These are phyloP conservation scores for Lethrus apterus DNA, from an alignment of 1,140 invertebrate genomes.

Conservation along the genomic window DNA sequence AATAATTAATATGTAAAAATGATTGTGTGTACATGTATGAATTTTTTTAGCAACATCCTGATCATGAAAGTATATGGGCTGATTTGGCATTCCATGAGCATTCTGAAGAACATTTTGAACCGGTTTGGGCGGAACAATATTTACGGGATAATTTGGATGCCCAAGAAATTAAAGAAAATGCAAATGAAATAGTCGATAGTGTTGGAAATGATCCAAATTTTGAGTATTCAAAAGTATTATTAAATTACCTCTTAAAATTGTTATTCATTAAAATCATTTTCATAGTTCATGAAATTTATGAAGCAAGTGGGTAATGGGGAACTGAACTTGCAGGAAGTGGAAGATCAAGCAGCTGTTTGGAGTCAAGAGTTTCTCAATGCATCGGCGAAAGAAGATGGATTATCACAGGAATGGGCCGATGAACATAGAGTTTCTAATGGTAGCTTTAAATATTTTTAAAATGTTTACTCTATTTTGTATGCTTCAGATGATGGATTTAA, in stretches of 20 bases:
- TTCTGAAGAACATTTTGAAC: not conserved
- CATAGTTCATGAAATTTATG: conserved; percentile 80
- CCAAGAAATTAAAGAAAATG: conserved; percentile 47
- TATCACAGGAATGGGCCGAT: conserved; percentile 29
- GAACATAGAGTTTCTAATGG: conserved; percentile 18
- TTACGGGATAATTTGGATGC: conserved; percentile 31
- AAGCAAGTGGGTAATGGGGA: conserved; percentile 64
- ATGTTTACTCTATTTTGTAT: conserved; percentile 13
- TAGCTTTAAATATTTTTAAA: conserved; percentile 18
- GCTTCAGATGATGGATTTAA: conserved; percentile 45
- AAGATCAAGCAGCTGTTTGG: conserved; percentile 46
- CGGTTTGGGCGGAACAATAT: conserved; percentile 17
- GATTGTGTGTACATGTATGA: too few species aligned
- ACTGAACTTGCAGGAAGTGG: conserved; percentile 42
- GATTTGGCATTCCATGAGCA: conserved; percentile 32
- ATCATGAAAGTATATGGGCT: conserved; percentile 34
- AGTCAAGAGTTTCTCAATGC: conserved; percentile 45
- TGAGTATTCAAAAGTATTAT: conserved; percentile 56
- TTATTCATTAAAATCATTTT: conserved; percentile 18
- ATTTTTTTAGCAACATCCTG: conserved; percentile 22
- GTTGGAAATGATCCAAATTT: conserved; percentile 57
- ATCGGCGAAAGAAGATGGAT: conserved; percentile 21
- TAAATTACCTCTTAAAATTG: not conserved
- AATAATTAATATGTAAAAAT: not conserved
- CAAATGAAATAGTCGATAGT: conserved; percentile 47